Evolutionary conservation across 2,888 invertebrate species (phyloP).

Genomic region (Euplagia quadripunctaria): DNA sequence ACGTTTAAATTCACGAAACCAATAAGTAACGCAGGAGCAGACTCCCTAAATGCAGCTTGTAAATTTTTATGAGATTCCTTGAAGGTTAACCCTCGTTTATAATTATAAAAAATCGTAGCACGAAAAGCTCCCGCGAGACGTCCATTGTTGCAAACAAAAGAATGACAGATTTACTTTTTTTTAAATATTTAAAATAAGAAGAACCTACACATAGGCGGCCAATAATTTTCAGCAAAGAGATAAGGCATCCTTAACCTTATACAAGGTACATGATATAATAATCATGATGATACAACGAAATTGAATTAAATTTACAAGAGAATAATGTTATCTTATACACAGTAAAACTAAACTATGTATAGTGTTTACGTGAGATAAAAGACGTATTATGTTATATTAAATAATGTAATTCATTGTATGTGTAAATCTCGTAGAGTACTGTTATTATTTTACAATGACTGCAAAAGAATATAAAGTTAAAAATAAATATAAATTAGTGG

Average conservation of each 20-base stretch:
- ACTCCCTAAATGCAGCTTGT: too few relatives aligned
- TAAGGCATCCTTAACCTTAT: not conserved
- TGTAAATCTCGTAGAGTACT: slow-evolving; percentile 14
- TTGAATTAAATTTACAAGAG: not conserved
- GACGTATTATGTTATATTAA: slow-evolving; percentile 31
- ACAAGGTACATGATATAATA: not conserved
- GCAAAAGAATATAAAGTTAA: slow-evolving; percentile 48
- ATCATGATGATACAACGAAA: not conserved
- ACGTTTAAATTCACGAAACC: too few relatives aligned
- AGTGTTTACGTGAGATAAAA: slow-evolving; percentile 50
- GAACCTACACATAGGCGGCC: too few relatives aligned
- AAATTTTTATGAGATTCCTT: too few relatives aligned
- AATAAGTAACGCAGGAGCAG: too few relatives aligned
- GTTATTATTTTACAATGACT: slow-evolving; percentile 51
- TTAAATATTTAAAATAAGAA: too few relatives aligned
- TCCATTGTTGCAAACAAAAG: too few relatives aligned
- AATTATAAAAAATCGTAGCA: too few relatives aligned
- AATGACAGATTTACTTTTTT: too few relatives aligned
- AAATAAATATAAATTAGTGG: slow-evolving; percentile 62
- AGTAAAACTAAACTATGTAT: slow-evolving; percentile 20
- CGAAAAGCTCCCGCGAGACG: too few relatives aligned
- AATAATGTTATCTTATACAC: slow-evolving; percentile 28
- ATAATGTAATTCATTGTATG: slow-evolving; percentile 30
- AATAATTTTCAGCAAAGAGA: too few relatives aligned
- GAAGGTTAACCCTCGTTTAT: too few relatives aligned